Evolutionary conservation across 2,797 vertebrate genomes (phyloP), one percentile per base, ranked within the genome.

Genomic region (Sebastes steindachneri): DNA sequence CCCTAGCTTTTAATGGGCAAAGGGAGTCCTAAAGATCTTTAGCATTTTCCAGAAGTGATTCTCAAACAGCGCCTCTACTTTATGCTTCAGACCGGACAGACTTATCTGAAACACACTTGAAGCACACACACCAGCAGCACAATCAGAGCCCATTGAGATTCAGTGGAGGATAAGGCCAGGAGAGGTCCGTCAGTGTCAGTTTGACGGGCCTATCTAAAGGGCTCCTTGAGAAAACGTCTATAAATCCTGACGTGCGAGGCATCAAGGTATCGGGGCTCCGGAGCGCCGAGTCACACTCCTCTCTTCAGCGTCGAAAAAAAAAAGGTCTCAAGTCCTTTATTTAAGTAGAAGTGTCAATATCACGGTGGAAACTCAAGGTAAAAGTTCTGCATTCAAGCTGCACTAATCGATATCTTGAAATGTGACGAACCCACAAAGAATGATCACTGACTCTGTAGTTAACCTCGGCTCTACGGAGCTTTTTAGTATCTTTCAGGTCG

Each of bases 121-220:
- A 72, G 64, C 60, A 41, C 37, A 68, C 60, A 33, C 37, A 41
- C 62, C 14, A 63, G 17, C 35, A 21, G 68, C 73, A 41, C 29
- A 71, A 73, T 83, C 78, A 75, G 67, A 87, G 29, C 69, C 57
- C 62, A 68, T 59, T 83, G 77, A 84, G 84, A 91, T 91, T 79
- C 82, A 80, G 70, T 2, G 37, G 11, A 85, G 76, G 90, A 93
- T 86, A 89, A 92, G 77, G 81, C 69, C 72, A 75, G 63, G 19
- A 76, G 75, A 76, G 74, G 79, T 81, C 77, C 9, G 4, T 78
- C 78, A 65, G 62, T 82, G 77, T 92, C 75, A 68, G 68, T 75
- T 79, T 90, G 86, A 91, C 83, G 81, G 73, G 69, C 69, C 64
- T 77, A 84, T 87, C 83, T 87, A 80, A 88, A 90, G 74, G 76